These are phyloP conservation scores for Lithobates sylvaticus DNA, from an alignment of 2,797 vertebrate genomes.

Conservation along the genomic window DNA sequence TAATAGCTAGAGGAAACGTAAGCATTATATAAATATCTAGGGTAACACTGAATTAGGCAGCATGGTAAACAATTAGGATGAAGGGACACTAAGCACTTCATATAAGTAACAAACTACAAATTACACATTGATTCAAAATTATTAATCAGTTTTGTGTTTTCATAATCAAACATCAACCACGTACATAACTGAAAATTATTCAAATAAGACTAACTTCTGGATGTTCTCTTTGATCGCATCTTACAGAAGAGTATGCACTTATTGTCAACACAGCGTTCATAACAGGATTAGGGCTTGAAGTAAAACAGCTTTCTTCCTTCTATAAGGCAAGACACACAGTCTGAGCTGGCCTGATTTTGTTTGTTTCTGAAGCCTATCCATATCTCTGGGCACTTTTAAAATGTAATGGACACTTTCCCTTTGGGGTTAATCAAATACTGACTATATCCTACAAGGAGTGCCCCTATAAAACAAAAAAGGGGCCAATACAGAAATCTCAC, in stretches of 20 bases:
- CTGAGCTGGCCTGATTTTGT: no score
- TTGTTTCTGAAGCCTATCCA: no score
- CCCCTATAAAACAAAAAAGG: no score
- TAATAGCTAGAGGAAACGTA: constrained; percentile 71
- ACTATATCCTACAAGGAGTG: no score
- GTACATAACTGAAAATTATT: neutral
- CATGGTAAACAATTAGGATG: constrained; percentile 64
- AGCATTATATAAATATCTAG: constrained; percentile 71
- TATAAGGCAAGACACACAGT: no score
- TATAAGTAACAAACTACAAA: neutral
- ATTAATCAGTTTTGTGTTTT: neutral
- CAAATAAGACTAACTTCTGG: neutral
- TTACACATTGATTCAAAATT: neutral
- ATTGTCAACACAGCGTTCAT: no score
- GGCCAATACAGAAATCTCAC: no score
- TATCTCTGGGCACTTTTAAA: no score
- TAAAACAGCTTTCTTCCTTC: no score
- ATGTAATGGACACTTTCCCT: no score
- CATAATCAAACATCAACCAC: neutral
- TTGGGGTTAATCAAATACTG: no score
- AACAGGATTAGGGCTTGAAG: no score
- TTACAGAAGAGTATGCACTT: neutral
- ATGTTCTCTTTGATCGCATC: neutral
- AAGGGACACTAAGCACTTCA: constrained; percentile 10
- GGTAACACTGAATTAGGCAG: constrained; percentile 67